A percentile compares a stretch with the other conserved stretches of the same genome.
These are phyloP conservation scores for Crioceris asparagi DNA, from an alignment of 2,888 invertebrate species.

Conservation along the genomic window DNA sequence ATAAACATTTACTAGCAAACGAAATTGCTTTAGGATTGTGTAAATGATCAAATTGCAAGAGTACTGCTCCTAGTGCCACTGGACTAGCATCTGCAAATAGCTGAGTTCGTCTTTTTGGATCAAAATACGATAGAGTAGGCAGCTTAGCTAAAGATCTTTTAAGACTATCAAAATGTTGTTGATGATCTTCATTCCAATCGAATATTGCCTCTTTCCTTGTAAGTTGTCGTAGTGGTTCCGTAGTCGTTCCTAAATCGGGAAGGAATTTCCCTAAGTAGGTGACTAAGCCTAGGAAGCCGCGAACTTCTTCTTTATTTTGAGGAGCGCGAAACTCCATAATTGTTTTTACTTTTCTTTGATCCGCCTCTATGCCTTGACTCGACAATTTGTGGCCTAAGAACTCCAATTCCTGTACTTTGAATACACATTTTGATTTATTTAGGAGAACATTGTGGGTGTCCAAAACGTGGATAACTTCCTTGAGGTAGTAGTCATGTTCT, in stretches of 20 bases:
- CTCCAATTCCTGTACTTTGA: conserved; percentile 11
- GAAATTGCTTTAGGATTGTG: conserved; percentile 19
- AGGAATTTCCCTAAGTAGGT: conserved; percentile 17
- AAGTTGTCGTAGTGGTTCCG: conserved; percentile 11
- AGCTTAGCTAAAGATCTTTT: conserved; percentile 11
- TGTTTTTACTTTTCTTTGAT: conserved; percentile 11
- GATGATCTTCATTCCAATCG: conserved; percentile 11
- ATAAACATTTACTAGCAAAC: conserved; percentile 22
- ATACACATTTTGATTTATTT: conserved; percentile 13
- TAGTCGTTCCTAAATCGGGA: conserved; percentile 11
- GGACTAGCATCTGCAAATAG: conserved; percentile 24
- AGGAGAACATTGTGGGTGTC: conserved; percentile 12
- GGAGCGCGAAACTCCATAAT: conserved; percentile 18
- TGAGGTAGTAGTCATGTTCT: conserved; percentile 16
- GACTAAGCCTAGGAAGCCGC: conserved; percentile 18
- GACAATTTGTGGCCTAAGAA: conserved; percentile 28
- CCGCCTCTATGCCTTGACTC: conserved; percentile 18
- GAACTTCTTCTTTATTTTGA: conserved; percentile 17
- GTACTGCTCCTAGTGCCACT: conserved; percentile 24
- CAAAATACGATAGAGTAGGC: conserved; percentile 18
- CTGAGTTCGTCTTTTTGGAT: conserved; percentile 15
- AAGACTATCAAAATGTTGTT: conserved; percentile 13
- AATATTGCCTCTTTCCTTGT: conserved; percentile 14
- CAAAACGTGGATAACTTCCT: conserved; percentile 8
- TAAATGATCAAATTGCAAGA: conserved; percentile 20